Base-by-base conservation (phyloP, 2,113 vertebrate species). In the Hyla sarda region DNA sequence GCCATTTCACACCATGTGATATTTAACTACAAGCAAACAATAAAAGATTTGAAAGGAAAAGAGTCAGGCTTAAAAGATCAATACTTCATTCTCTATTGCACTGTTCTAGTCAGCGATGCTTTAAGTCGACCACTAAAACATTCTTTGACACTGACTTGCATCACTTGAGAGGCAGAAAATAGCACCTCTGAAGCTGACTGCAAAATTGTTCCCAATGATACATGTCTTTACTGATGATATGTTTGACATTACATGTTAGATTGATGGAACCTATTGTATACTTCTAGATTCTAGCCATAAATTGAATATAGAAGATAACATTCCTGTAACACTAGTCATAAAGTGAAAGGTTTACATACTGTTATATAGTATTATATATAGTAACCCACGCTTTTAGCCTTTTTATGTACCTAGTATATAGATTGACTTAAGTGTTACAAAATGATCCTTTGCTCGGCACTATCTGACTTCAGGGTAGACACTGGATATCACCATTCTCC, bases 391-490 rank as follows among this genome's bases (percentile, higher is more conserved):
- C 25, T 19, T 82, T 89, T 88, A 90, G 67, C 87, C 65, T 88
- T 32, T 47, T 86, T 84, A 60, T 91, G 65, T 90, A 82, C 91
- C 87, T 67, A 82, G 84, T 88, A 87, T 89, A 84, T 50, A 82
- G 89, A 90, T 91, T 72, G 28, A 83, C 67, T 56, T 62, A 71
- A 89, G 77, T 75, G 28, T 58, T 89, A 88, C 54, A 89, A 75
- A 91, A 84, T 7, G 76, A 88, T 89, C 89, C 87, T 87, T 76
- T 23, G 32, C 82, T 89, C 90, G 71, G 89, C 88, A 89, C 90
- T 91, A 90, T 71, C 67, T 87, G 65, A 60, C 30, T 88, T 88
- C 65, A 84, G 88, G 90, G 88, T 87, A 88, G 89, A 87, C 34
- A 62, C 62, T 6, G 14, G 56, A 54, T 86, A 84, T 89, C 25